Base-by-base conservation (phyloP, 2,113 vertebrate species). In the Petrocephalus zakoni region DNA sequence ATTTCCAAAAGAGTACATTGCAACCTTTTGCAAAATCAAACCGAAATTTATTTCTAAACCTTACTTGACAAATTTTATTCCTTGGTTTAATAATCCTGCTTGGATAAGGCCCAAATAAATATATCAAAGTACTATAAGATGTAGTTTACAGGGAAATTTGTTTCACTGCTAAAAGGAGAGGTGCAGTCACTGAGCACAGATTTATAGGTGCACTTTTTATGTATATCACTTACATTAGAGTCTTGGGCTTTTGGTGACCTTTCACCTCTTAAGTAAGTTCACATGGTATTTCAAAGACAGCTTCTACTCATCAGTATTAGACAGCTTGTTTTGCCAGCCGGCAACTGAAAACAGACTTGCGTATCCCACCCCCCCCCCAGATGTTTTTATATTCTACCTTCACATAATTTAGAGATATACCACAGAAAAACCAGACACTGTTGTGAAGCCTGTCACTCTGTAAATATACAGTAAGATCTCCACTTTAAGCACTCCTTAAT, bases 401-500 rank as follows among this genome's bases (percentile, higher is more conserved):
- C 29, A 34, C 17, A 37, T 21, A 52, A 78, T 55, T 81, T 81
- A 37, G 21, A 22, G 19, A 87, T 64, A 19, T n/a, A n/a, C 11
- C 2, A 29, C n/a, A 21, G 58, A 22, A 22, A 9, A 53, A 51
- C 5, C n/a, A 25, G 49, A 85, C 15, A 37, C 13, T 81, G 52
- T 78, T 25, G 72, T 52, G 42, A 85, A 52, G 47, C 19, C 68
- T 42, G 86, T 17, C 37, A 58, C 49, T 56, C 42, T 55, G 21
- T 49, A 34, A 89, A 86, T 42, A 75, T 34, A 89, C 56, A n/a
- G 52, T 7, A 47, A 56, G 42, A 85, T 86, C 22, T 89, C 25
- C 88, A 72, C 86, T 86, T 85, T 58, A 86, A 86, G 37, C 61
- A 75, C 83, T 89, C 88, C 21, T 37, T 89, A 89, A 86, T 89